These are phyloP conservation scores for Cheumatopsyche charites DNA, from an alignment of 1,140 invertebrate genomes.

Conservation along the genomic window DNA sequence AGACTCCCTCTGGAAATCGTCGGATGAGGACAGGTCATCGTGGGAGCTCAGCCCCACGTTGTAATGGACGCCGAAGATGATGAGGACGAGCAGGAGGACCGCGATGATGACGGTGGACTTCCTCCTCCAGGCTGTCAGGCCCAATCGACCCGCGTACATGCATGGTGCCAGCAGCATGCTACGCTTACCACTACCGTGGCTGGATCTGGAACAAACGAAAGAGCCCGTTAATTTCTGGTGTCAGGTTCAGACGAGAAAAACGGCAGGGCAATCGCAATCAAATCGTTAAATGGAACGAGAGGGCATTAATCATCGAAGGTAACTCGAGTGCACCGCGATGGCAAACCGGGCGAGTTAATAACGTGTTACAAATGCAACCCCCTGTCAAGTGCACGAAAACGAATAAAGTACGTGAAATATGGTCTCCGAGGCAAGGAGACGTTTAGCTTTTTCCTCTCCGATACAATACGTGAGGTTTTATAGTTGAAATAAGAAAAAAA, in stretches of 20 bases:
- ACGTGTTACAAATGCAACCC: background rate
- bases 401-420: too few relatives aligned
- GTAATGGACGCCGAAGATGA: constrained; percentile 46
- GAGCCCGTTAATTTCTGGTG: background rate
- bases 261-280: background rate
- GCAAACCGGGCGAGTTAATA: constrained; percentile 5
- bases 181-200: background rate
- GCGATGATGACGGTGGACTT: constrained; percentile 47
- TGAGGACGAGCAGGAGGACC: constrained; percentile 38
- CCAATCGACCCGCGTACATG: constrained; percentile 44
- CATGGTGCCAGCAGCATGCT: constrained; percentile 45
- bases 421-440: too few relatives aligned
- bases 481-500: too few relatives aligned
- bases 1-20: constrained; percentile 39
- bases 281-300: constrained; percentile 20
- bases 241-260: background rate
- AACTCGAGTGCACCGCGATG: background rate
- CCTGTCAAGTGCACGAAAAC: too few relatives aligned
- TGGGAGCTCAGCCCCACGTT: constrained; percentile 40
- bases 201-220: constrained; percentile 21
- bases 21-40: background rate
- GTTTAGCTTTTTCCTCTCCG: too few relatives aligned
- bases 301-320: constrained; percentile 3
- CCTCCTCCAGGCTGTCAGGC: constrained; percentile 45
- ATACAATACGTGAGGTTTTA: too few relatives aligned